A percentile compares a stretch with the other conserved stretches of the same genome.
phyloP scores from a whole-genome alignment of 2,797 vertebrate species.

The Enteromius paludinosus region DNA sequence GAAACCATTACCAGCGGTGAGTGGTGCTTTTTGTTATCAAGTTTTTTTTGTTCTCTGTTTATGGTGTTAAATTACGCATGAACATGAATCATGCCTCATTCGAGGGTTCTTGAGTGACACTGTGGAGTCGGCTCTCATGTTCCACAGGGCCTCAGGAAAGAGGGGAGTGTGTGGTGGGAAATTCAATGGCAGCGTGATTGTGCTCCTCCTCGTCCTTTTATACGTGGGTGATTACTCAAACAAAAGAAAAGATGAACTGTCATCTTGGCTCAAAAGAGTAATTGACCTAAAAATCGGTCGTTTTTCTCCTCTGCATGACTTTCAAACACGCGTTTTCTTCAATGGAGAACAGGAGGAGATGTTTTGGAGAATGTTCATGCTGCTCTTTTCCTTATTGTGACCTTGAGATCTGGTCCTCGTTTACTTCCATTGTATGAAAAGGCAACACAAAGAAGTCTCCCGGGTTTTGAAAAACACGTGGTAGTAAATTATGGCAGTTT shows the following conservation, averaged over 20 bases:
- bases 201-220: constrained; percentile 12
- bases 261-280: neutral
- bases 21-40: constrained; percentile 1
- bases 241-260: neutral
- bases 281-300: neutral
- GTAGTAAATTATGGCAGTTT: neutral
- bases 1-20: constrained; percentile 14
- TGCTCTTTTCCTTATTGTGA: neutral
- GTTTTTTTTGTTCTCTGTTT: neutral
- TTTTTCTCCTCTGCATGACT: neutral
- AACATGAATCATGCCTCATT: constrained; percentile 39
- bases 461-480: neutral
- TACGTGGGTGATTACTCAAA: neutral
- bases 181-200: constrained; percentile 26
- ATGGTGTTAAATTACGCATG: constrained; percentile 2
- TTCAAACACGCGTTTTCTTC: neutral
- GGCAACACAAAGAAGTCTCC: too few species aligned
- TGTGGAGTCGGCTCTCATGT: constrained; percentile 37
- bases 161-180: constrained; percentile 3
- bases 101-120: constrained; percentile 40
- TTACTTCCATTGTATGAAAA: neutral
- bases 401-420: neutral
- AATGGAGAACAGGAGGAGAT: neutral
- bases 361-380: neutral
- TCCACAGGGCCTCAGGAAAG: constrained; percentile 26